Evolutionary conservation across 2,888 invertebrate species (phyloP).

Genomic region (Drosophila pseudotakahashii): DNA sequence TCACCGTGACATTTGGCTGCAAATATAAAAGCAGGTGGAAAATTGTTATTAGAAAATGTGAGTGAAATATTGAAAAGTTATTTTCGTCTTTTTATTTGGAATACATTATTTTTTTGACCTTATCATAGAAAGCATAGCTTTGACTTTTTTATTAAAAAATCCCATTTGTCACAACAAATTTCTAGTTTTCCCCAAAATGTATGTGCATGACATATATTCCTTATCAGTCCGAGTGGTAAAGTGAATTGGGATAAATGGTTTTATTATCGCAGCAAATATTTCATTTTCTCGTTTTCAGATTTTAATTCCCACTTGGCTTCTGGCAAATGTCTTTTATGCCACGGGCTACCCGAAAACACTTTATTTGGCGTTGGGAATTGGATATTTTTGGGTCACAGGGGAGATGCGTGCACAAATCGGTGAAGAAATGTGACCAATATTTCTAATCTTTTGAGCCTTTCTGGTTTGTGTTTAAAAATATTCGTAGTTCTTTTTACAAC

Average conservation of each 20-base stretch:
- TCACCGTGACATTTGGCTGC: slow-evolving; percentile 73
- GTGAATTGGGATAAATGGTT: slow-evolving; percentile 20
- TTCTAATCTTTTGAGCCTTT: background rate
- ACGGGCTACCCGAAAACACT: background rate
- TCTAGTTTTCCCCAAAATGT: background rate
- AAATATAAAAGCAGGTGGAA: slow-evolving; percentile 30
- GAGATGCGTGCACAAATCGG: background rate
- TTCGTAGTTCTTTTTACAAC: background rate
- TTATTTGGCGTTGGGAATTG: background rate
- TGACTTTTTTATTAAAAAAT: too few relatives aligned
- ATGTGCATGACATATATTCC: background rate
- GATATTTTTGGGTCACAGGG: background rate
- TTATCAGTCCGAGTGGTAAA: slow-evolving; percentile 25
- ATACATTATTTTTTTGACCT: too few relatives aligned
- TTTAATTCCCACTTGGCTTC: slow-evolving; percentile 30
- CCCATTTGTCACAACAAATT: too few relatives aligned
- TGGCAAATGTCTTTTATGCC: slow-evolving; percentile 30
- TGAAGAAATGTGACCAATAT: background rate
- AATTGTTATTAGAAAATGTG: slow-evolving; percentile 4
- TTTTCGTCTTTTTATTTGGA: too few relatives aligned
- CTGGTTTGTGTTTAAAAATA: background rate
- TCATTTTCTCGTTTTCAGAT: slow-evolving; percentile 1
- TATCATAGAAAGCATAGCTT: too few relatives aligned
- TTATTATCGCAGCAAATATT: slow-evolving; percentile 19
- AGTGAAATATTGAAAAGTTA: background rate